Base-by-base conservation (phyloP, 2,113 vertebrate genomes). In the Clarias magur region DNA sequence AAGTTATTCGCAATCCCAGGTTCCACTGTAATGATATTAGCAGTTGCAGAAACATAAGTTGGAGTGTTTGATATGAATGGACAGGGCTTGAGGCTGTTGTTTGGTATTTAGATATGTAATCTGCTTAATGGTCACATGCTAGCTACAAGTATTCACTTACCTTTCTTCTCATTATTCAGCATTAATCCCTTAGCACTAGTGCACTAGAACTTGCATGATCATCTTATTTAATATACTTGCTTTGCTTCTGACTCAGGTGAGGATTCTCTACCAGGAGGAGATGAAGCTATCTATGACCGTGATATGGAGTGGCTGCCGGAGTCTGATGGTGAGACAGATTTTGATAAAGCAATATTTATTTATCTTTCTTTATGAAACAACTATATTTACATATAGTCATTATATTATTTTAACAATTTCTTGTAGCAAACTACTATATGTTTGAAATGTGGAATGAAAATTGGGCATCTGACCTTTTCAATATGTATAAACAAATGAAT, bases 281-380 rank as follows among this genome's bases (percentile, higher is more conserved):
- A 96, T 86, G 90, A 87, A n/a, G 59, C 87, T 23, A 95, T 96
- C 79, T 94, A 95, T 13, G 92, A 95, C 27, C 86, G 76, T 73
- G 95, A 96, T 88, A 15, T 95, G 86, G 84, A 90, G 60, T 95
- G 94, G 95, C 91, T 96, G 56, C 67, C 65, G 84, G 86, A 88
- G 89, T 92, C 94, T 5, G 94, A 95, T 42, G 92, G 95, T 95
- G 72, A 94, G 85, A 63, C 54, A 48, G 19, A 56, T 23, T 84
- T 80, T 54, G 59, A 59, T 21, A 19, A 70, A 3, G 56, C 12
- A 38, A 6, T 56, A 9, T 78, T 6, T 23, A 23, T 73, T 38
- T 17, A 17, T 42, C 8, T 73, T 73, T 73, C 70, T 42, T 38
- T 42, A 73, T 11, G 10, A 5, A 10, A 4, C 42, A 42, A 42